Evolutionary conservation across 2,888 invertebrate species (phyloP).

Genomic region (Perdita meconis): DNA sequence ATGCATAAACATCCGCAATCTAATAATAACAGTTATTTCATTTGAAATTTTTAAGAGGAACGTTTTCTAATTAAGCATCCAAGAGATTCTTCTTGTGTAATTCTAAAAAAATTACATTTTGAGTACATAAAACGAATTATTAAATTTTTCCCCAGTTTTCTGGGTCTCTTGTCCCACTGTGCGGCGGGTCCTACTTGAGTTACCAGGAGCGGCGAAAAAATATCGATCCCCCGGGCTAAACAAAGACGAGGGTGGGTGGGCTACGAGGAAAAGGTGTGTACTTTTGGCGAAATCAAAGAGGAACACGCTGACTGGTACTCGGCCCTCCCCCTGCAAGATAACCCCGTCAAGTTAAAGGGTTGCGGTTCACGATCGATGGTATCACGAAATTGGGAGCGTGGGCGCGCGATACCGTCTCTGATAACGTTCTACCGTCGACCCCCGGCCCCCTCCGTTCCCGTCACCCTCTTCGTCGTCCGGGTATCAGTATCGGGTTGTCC

Average conservation of each 20-base stretch:
- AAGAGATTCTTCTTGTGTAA: too few species aligned
- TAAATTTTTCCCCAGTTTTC: too few species aligned
- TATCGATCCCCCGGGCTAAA: background rate
- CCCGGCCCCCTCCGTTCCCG: background rate
- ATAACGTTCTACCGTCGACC: slow-evolving; percentile 41
- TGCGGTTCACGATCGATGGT: slow-evolving; percentile 61
- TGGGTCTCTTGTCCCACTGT: too few species aligned
- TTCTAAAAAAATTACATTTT: too few species aligned
- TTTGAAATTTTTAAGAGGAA: too few species aligned
- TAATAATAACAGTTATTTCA: too few species aligned
- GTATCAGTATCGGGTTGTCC: slow-evolving; percentile 54
- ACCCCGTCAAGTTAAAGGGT: slow-evolving; percentile 51
- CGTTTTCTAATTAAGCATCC: too few species aligned
- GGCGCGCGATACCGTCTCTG: slow-evolving; percentile 48
- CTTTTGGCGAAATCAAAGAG: slow-evolving; percentile 25
- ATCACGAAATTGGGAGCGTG: slow-evolving; percentile 67
- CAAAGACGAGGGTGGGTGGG: too few species aligned
- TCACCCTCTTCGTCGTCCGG: slow-evolving; percentile 22
- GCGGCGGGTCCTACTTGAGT: too few species aligned
- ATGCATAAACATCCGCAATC: too few species aligned
- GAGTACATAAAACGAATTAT: too few species aligned
- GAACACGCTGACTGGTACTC: slow-evolving; percentile 10
- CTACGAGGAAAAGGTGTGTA: slow-evolving; percentile 2
- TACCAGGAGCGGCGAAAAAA: too few species aligned
- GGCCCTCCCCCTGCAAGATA: slow-evolving; percentile 41